Conservation (phyloP, 1,140 invertebrate genomes). For the Heliconius hermathena region DNA sequence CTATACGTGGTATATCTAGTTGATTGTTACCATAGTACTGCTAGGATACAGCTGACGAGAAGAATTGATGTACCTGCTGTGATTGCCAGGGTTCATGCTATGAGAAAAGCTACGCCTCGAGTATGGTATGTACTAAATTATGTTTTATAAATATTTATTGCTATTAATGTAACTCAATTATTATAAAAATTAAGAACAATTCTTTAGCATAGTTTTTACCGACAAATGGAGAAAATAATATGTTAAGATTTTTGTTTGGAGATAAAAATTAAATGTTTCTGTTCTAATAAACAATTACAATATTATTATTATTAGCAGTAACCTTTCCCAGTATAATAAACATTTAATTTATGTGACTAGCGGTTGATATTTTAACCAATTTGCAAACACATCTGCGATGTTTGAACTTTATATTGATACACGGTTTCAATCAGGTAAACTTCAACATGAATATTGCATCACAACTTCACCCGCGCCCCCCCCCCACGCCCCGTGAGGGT, state of each 20-base stretch:
- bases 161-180: not conserved
- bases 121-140: slow-evolving; percentile 84
- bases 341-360: not conserved
- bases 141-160: not conserved
- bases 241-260: too few species aligned
- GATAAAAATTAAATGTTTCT: too few species aligned
- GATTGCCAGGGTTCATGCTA: slow-evolving; percentile 85
- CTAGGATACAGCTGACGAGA: slow-evolving; percentile 84
- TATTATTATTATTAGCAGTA: too few species aligned
- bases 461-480: slow-evolving; percentile 6
- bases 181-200: not conserved
- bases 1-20: slow-evolving; percentile 92
- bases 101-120: slow-evolving; percentile 88
- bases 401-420: slow-evolving; percentile 18
- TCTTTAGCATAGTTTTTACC: too few species aligned
- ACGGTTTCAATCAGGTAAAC: slow-evolving; percentile 23
- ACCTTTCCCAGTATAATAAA: not conserved
- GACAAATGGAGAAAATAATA: too few species aligned
- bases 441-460: slow-evolving; percentile 29
- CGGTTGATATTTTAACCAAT: not conserved
- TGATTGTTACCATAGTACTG: slow-evolving; percentile 92
- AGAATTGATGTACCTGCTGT: slow-evolving; percentile 86
- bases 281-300: too few species aligned
- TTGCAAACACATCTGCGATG: not conserved
- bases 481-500: not conserved